Conservation (phyloP, 1,140 invertebrate genomes). For the Lithobius niger region DNA sequence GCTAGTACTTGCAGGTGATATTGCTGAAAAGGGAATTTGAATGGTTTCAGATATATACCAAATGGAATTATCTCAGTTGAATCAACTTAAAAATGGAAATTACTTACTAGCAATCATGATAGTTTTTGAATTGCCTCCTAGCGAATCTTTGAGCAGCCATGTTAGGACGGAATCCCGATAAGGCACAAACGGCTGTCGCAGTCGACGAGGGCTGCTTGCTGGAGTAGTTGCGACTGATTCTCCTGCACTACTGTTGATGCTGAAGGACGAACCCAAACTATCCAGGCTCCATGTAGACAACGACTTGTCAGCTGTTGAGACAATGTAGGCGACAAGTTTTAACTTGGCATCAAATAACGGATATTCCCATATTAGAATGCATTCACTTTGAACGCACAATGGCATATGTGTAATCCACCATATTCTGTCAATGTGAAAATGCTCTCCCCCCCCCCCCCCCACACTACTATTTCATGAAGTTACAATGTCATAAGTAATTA, state of each 20-base stretch:
- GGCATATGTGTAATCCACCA: too few species aligned
- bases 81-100: too few species aligned
- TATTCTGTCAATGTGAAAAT: too few species aligned
- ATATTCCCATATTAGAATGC: too few species aligned
- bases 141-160: conserved; percentile 88
- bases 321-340: conserved; percentile 4
- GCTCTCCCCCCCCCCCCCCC: too few species aligned
- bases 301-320: conserved; percentile 24
- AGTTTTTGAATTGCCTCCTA: conserved; percentile 87
- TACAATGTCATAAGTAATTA: too few species aligned
- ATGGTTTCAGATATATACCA: too few species aligned
- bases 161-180: conserved; percentile 98
- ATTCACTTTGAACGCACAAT: too few species aligned
- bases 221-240: neutral
- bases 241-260: conserved; percentile 21
- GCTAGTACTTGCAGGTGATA: conserved; percentile 49
- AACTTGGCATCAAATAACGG: too few species aligned
- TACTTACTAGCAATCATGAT: conserved; percentile 69
- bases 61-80: too few species aligned
- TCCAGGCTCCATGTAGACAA: conserved; percentile 14
- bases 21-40: conserved; percentile 44
- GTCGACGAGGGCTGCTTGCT: conserved; percentile 25
- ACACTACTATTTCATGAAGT: too few species aligned
- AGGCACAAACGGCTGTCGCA: conserved; percentile 64
- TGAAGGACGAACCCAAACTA: conserved; percentile 24